A percentile compares a stretch with the other conserved stretches of the same genome.
Conservation (phyloP, 2,888 invertebrate species). For the Trichacis sp. region DNA sequence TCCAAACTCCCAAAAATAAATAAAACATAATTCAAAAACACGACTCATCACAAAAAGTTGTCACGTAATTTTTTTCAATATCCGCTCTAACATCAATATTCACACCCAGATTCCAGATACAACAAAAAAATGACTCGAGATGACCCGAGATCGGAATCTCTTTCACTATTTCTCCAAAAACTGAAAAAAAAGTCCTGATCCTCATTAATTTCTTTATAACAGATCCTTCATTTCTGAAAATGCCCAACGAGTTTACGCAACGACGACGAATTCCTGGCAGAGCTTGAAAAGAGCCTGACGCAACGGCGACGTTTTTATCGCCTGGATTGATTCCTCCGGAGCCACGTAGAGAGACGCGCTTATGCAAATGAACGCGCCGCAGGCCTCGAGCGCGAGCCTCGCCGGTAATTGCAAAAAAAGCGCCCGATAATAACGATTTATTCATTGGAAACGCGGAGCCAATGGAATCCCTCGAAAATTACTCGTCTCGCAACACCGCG, state of each 20-base stretch:
- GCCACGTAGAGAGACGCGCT: conserved; percentile 15
- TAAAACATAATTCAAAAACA: too few relatives aligned
- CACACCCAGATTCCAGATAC: too few relatives aligned
- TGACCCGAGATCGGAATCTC: not conserved
- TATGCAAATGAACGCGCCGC: conserved; percentile 33
- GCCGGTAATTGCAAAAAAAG: conserved; percentile 38
- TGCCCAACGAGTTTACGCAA: too few relatives aligned
- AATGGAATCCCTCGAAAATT: conserved; percentile 36
- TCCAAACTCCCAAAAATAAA: too few relatives aligned
- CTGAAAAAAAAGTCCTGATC: too few relatives aligned
- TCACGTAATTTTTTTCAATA: too few relatives aligned
- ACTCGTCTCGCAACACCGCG: conserved; percentile 34
- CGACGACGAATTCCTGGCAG: conserved; percentile 33
- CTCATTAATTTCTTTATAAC: too few relatives aligned
- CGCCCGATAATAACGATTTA: conserved; percentile 31
- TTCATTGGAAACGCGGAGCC: conserved; percentile 29
- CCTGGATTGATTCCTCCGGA: conserved; percentile 23
- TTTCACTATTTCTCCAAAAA: too few relatives aligned
- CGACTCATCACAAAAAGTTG: too few relatives aligned
- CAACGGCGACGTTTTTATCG: conserved; percentile 23
- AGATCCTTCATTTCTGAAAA: too few relatives aligned
- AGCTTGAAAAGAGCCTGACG: conserved; percentile 17
- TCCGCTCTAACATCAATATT: too few relatives aligned
- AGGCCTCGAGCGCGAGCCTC: conserved; percentile 28
- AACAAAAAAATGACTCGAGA: too few relatives aligned